A percentile compares a stretch with the other conserved stretches of the same genome.
These are phyloP conservation scores for Toxostoma redivivum DNA, from an alignment of 2,113 vertebrate species.

Conservation along the genomic window DNA sequence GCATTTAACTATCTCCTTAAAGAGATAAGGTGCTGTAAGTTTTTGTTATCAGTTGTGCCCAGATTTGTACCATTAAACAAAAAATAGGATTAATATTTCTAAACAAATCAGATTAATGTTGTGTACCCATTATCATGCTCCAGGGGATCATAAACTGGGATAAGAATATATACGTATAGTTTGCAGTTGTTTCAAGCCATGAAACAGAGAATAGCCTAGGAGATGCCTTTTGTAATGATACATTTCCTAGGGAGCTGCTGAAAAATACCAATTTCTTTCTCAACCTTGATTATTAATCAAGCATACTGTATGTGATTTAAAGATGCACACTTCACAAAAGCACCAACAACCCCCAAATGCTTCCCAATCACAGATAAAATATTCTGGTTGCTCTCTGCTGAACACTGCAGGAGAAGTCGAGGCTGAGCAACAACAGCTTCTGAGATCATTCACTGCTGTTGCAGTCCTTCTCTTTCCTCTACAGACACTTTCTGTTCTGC, in stretches of 20 bases:
- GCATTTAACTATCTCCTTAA: neutral
- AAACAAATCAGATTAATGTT: neutral
- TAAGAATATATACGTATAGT: neutral
- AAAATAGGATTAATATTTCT: conserved; percentile 3
- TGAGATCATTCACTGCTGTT: neutral
- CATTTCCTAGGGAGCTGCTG: neutral
- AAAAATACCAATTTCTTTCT: neutral
- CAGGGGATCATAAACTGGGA: neutral
- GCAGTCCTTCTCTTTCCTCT: neutral
- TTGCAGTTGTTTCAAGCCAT: neutral
- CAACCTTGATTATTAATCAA: neutral
- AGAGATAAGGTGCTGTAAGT: neutral
- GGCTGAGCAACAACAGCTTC: neutral
- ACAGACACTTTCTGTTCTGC: neutral
- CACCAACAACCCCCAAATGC: neutral
- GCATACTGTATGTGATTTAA: neutral
- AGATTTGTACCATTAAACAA: neutral
- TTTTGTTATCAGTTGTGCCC: neutral
- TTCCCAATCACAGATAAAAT: neutral
- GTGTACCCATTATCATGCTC: neutral
- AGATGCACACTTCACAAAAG: neutral
- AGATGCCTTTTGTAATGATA: neutral
- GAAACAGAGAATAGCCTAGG: neutral
- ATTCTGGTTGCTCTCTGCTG: neutral
- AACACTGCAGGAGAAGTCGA: rapidly evolving